phyloP scores from a whole-genome alignment of 2,113 vertebrate species.

The Nannobrachium achirus region DNA sequence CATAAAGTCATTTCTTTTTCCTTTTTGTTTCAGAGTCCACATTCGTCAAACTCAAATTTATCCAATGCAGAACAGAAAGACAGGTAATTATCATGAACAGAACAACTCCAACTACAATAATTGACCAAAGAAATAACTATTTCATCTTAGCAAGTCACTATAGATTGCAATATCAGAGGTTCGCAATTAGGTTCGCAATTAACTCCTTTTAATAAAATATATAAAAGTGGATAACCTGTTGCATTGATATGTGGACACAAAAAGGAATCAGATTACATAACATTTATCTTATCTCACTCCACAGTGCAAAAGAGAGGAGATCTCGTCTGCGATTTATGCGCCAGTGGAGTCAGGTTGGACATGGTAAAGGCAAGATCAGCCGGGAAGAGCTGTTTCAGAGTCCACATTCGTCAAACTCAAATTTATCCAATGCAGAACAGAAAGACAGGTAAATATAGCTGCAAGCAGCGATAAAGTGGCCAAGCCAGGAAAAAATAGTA shows the following conservation, averaged over 20 bases:
- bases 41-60: slow-evolving; percentile 71
- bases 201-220: no score
- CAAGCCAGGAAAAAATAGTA: no score
- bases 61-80: slow-evolving; percentile 63
- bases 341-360: slow-evolving; percentile 79
- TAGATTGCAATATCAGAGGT: no score
- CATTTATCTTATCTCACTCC: not conserved
- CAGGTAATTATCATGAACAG: slow-evolving; percentile 36
- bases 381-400: slow-evolving; percentile 74
- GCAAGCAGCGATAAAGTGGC: no score
- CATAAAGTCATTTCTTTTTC: no score
- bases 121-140: no score
- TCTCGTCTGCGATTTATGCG: slow-evolving; percentile 74
- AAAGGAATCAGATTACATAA: no score
- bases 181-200: no score
- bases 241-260: no score
- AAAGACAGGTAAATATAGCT: slow-evolving; percentile 64
- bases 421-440: slow-evolving; percentile 58
- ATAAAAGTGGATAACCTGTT: no score
- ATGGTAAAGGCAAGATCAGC: slow-evolving; percentile 49
- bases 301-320: slow-evolving; percentile 69
- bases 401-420: slow-evolving; percentile 72
- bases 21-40: slow-evolving; percentile 73
- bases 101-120: no score
- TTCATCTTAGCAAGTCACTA: no score